Base-by-base conservation (phyloP, 2,113 vertebrate species). In the Vimba vimba region DNA sequence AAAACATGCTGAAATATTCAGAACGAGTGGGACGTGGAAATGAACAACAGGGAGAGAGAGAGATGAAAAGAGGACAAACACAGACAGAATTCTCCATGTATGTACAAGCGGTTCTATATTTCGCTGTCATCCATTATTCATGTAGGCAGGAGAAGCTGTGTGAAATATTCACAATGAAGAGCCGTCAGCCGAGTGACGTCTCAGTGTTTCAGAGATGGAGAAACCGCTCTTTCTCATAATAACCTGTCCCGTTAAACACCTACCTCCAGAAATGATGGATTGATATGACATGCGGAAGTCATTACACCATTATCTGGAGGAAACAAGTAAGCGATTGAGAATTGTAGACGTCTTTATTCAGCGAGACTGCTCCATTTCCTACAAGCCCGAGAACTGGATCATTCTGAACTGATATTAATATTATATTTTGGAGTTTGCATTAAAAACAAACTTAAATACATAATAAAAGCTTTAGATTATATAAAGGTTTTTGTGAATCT, bases 1-100 rank as follows among this genome's bases (percentile, higher is more conserved):
- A 93, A 94, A 94, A 92, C 93, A 94, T 90, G 89, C 90, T 94
- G 91, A 94, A 94, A 94, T 93, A 94, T 93, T 94, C 92, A 93
- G 89, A 92, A 90, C 90, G 86, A 59, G 90, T 90, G 87, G 82
- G 85, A 33, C 75, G 64, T 71, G 57, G 86, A 50, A 88, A n/a
- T 66, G 27, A 21, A 39, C 57, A 62, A 74, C 85, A 81, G 59
- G 25, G 75, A 85, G 47, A 71, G 84, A 45, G 84, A 47, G 25
- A 86, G 85, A 68, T 71, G 50, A 84, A 82, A 59, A 73, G 86
- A n/a, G 82, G 71, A 79, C 36, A 45, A 79, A 84, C 59, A 87
- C 4, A 64, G 88, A 89, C 82, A 82, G 55, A 80, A 75, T 66
- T 83, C 55, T 93, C 90, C 93, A 94, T 93, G 89, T 93, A 91